Conservation (phyloP, 2,113 vertebrate genomes). For the Mandrillus leucophaeus region DNA sequence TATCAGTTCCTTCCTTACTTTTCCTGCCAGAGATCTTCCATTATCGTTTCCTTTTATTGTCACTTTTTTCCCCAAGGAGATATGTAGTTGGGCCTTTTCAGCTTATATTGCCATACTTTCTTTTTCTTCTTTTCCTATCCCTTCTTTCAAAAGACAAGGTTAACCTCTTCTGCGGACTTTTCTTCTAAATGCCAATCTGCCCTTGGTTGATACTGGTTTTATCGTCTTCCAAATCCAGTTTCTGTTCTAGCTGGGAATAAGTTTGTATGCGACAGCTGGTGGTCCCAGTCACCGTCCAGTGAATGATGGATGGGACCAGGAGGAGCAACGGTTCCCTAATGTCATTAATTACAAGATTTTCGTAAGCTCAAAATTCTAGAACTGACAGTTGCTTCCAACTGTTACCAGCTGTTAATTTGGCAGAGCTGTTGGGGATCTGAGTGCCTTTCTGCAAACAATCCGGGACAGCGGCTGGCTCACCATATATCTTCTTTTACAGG, state of each 20-base stretch:
- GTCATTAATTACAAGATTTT: conserved; percentile 54
- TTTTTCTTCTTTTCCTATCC: background rate
- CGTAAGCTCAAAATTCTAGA: conserved; percentile 52
- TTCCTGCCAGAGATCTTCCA: background rate
- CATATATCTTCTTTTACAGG: background rate
- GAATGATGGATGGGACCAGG: conserved; percentile 63
- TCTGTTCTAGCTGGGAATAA: background rate
- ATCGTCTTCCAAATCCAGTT: background rate
- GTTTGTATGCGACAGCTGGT: conserved; percentile 54
- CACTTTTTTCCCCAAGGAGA: background rate
- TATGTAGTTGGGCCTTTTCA: background rate
- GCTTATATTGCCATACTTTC: background rate
- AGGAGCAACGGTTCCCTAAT: conserved; percentile 5
- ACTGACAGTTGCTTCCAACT: conserved; percentile 71
- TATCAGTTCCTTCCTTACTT: conserved; percentile 10
- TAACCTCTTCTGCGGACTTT: background rate
- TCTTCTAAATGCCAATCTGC: background rate
- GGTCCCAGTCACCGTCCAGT: conserved; percentile 15
- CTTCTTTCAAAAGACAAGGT: background rate
- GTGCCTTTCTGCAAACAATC: conserved; percentile 13
- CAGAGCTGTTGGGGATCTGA: background rate
- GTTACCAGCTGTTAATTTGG: conserved; percentile 70
- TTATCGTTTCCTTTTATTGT: background rate
- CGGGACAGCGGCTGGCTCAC: background rate
- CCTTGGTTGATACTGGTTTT: background rate